Evolutionary conservation across 2,888 invertebrate species (phyloP).

Genomic region (Bedellia somnulentella): DNA sequence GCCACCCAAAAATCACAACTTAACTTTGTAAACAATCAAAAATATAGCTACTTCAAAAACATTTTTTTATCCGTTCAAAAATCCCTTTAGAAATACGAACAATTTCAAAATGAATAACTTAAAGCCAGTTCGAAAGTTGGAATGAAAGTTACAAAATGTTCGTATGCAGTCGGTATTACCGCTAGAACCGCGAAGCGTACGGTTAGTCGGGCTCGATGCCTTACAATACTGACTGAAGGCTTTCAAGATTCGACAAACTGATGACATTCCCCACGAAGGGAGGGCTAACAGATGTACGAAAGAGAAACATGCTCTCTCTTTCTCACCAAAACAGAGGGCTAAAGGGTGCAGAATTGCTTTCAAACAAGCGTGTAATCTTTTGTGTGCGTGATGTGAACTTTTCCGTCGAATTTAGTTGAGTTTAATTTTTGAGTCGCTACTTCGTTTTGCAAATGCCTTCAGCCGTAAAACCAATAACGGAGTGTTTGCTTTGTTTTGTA

Average conservation of each 20-base stretch:
- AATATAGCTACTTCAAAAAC: too few species aligned
- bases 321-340: constrained; percentile 4
- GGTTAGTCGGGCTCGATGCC: not conserved
- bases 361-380: constrained; percentile 13
- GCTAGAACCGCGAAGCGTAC: not conserved
- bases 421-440: constrained; percentile 9
- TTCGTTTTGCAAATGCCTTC: constrained; percentile 8
- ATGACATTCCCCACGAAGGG: not conserved
- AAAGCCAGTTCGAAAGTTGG: too few species aligned
- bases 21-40: too few species aligned
- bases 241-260: not conserved
- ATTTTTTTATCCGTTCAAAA: too few species aligned
- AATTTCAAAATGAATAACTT: too few species aligned
- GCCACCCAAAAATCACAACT: too few species aligned
- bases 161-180: too few species aligned
- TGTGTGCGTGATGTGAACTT: constrained; percentile 9
- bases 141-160: too few species aligned
- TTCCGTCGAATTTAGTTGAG: not conserved
- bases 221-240: not conserved
- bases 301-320: constrained; percentile 2
- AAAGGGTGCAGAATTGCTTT: constrained; percentile 5
- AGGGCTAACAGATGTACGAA: not conserved
- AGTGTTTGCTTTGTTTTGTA: constrained; percentile 8
- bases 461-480: constrained; percentile 10
- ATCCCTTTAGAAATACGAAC: too few species aligned